These are phyloP conservation scores for Bos javanicus DNA, from an alignment of 2,113 vertebrate genomes.

Conservation along the genomic window DNA sequence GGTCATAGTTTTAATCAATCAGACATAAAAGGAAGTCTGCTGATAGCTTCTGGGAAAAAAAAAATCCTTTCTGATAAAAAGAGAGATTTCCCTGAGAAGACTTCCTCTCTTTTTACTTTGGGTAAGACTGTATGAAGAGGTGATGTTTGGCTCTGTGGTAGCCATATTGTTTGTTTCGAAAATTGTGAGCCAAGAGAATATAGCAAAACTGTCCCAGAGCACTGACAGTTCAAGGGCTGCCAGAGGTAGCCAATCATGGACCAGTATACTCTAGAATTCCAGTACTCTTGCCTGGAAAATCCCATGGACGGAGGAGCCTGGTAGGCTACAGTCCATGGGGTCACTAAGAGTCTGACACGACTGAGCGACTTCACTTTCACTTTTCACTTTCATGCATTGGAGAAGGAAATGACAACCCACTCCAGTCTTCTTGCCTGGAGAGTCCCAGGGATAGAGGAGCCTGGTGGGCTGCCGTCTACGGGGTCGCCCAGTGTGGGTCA, in stretches of 20 bases:
- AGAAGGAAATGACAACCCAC: background rate
- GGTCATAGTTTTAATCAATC: background rate
- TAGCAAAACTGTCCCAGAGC: background rate
- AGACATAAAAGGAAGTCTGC: background rate
- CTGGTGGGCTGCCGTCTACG: background rate
- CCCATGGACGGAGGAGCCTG: background rate
- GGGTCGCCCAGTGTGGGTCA: background rate
- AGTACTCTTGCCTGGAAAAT: background rate
- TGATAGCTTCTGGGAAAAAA: background rate
- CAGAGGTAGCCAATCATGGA: background rate
- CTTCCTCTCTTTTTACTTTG: background rate
- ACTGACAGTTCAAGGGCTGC: background rate
- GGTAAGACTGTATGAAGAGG: background rate
- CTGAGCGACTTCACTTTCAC: background rate
- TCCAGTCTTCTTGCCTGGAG: background rate
- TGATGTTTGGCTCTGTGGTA: background rate
- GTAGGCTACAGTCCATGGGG: background rate
- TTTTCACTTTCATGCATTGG: background rate
- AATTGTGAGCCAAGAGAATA: background rate
- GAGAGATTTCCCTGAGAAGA: background rate
- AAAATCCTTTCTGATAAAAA: background rate
- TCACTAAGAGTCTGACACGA: background rate
- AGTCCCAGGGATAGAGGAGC: background rate
- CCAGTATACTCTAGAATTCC: background rate
- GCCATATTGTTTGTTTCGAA: background rate